These are phyloP conservation scores for Gadopsis marmoratus DNA, from an alignment of 2,797 vertebrate genomes.

Conservation along the genomic window DNA sequence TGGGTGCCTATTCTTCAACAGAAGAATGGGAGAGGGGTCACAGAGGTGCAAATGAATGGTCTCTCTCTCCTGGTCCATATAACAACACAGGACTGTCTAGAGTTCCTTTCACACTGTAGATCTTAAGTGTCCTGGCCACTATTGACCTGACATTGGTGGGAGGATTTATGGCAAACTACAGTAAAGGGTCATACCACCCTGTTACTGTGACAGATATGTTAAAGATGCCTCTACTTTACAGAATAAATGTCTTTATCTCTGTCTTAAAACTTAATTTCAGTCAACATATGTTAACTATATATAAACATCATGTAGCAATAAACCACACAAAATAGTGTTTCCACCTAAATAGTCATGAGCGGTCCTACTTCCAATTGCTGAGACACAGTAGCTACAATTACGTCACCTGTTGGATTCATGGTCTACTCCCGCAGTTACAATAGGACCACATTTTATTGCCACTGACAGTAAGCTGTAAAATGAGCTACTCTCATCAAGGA, in stretches of 20 bases:
- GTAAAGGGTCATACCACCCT: conserved; percentile 9
- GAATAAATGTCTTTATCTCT: conserved; percentile 15
- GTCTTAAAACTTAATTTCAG: background rate
- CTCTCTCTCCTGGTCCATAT: conserved; percentile 57
- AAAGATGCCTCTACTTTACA: conserved; percentile 9
- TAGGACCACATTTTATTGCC: conserved; percentile 24
- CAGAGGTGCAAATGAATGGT: conserved; percentile 74
- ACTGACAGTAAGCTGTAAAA: conserved; percentile 45
- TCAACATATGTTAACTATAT: background rate
- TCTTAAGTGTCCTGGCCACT: conserved; percentile 57
- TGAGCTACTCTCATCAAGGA: conserved; percentile 43
- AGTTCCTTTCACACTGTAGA: conserved; percentile 63
- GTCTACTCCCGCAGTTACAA: conserved; percentile 28
- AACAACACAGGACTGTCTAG: conserved; percentile 65
- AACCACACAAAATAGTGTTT: background rate
- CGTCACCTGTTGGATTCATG: conserved; percentile 47
- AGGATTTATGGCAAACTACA: conserved; percentile 49
- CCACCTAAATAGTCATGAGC: background rate
- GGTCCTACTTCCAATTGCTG: background rate
- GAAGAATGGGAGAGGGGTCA: conserved; percentile 73
- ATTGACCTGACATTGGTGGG: conserved; percentile 51
- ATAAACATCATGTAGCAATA: background rate
- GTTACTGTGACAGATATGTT: conserved; percentile 36
- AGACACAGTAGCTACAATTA: conserved; percentile 31
- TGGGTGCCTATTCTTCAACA: conserved; percentile 66